Base-by-base conservation (phyloP, 2,888 invertebrate species). In the Leuctra nigra region DNA sequence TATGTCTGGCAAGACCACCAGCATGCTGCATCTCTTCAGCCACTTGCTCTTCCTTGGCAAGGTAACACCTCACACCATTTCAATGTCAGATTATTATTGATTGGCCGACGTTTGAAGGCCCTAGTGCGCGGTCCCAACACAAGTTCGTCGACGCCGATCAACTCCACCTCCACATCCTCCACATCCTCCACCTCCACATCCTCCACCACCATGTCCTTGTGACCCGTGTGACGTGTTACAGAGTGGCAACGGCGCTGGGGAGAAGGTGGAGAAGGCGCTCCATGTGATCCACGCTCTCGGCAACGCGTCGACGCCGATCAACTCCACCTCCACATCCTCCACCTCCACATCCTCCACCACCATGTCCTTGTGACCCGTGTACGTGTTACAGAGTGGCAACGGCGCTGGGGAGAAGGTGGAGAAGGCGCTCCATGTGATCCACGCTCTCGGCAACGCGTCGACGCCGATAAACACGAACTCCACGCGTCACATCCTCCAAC, bases 1-100 rank as follows among this genome's bases (percentile, higher is more conserved):
- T 63, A 87, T 87, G 67, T 88, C 94, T 0, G 95, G 95, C 1
- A 96, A 96, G 75, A 90, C 93, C 0, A 87, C 87, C 29, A 91
- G 87, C 68, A 86, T 87, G 70, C 75, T 85, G 36, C 83, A 91
- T 62, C 74, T 91, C 41, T 74, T 94, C 29, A 82, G 84, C 53
- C 95, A 96, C 70, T 77, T 95, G 1, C 83, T 88, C 62, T 84
- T 79, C 68, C 76, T 95, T 64, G 93, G 94, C 53, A 81, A 84
- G 64, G 92, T 81, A 64, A 64, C 68, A 29, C 29, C 29, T 7
- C 11, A 29, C 11, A 29, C 11, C n/a, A n/a, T n/a, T n/a, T n/a
- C n/a, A n/a, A n/a, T n/a, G n/a, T n/a, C n/a, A n/a, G n/a, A n/a
- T n/a, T n/a, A n/a, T n/a, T n/a, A n/a, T n/a, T n/a, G n/a, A n/a